Evolutionary conservation across 2,888 invertebrate species (phyloP).

Genomic region (Agrochola macilenta): DNA sequence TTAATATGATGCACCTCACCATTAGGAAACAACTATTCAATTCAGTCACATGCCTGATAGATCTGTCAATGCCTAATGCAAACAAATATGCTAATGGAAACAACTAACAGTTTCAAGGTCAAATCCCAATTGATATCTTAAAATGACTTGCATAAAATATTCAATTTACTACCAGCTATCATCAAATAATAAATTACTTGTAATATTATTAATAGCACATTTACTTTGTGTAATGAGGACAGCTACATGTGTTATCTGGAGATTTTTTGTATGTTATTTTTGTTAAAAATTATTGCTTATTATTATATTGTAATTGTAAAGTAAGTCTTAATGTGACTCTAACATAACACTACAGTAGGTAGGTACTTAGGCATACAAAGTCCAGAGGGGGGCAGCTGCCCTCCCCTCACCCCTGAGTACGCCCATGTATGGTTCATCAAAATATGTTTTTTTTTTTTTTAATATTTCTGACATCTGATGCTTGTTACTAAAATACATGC

Average conservation of each 20-base stretch:
- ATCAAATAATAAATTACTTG: conserved; percentile 12
- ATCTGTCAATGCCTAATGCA: conserved; percentile 62
- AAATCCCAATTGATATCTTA: conserved; percentile 41
- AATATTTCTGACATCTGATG: not conserved
- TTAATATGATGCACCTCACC: conserved; percentile 32
- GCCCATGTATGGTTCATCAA: not conserved
- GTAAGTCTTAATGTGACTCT: too few species aligned
- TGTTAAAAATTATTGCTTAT: too few species aligned
- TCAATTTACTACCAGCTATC: conserved; percentile 2
- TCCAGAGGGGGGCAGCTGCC: too few species aligned
- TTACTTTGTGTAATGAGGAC: not conserved
- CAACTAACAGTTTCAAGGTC: conserved; percentile 60
- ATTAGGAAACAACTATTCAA: conserved; percentile 44
- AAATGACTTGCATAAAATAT: conserved; percentile 23
- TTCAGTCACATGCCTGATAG: conserved; percentile 51
- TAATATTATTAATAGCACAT: not conserved
- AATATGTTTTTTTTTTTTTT: too few species aligned
- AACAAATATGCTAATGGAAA: conserved; percentile 61
- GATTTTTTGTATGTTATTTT: conserved; percentile 7
- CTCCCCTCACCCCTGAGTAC: too few species aligned
- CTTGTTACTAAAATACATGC: not conserved
- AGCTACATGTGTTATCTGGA: conserved; percentile 16
- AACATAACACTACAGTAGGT: too few species aligned
- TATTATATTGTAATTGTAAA: too few species aligned
- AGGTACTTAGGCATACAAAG: too few species aligned